Percentiles rank a stretch among this genome's conserved stretches.
phyloP scores from a whole-genome alignment of 2,797 vertebrate species.

The Notolabrus celidotus region DNA sequence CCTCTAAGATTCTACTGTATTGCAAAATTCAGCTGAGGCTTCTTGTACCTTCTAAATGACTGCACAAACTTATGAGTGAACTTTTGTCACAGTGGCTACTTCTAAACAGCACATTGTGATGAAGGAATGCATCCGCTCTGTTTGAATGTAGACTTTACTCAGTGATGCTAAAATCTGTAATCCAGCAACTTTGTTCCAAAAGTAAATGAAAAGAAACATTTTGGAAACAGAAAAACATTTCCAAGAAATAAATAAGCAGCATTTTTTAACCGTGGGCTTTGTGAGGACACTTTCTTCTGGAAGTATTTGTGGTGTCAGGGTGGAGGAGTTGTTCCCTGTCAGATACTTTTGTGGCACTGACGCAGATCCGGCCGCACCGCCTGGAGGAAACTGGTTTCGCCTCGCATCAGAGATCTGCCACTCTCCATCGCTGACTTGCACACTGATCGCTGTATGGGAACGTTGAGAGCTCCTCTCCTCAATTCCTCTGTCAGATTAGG shows the following conservation, averaged over 20 bases:
- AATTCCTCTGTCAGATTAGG: slow-evolving; percentile 54
- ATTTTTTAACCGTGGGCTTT: slow-evolving; percentile 15
- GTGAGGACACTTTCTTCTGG: slow-evolving; percentile 34
- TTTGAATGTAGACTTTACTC: neutral
- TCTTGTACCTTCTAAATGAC: slow-evolving; percentile 9
- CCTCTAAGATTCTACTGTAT: neutral
- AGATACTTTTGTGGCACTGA: slow-evolving; percentile 64
- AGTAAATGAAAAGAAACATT: neutral
- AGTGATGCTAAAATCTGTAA: neutral
- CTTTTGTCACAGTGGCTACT: neutral
- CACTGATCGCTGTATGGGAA: slow-evolving; percentile 70
- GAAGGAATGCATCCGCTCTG: neutral
- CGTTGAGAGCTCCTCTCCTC: slow-evolving; percentile 62
- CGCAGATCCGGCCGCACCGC: slow-evolving; percentile 63
- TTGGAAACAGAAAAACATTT: neutral
- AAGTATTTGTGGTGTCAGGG: slow-evolving; percentile 50
- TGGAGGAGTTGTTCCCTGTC: slow-evolving; percentile 58
- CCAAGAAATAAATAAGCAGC: neutral
- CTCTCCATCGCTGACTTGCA: slow-evolving; percentile 63
- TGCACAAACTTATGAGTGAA: neutral
- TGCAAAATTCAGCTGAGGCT: slow-evolving; percentile 12
- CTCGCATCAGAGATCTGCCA: slow-evolving; percentile 79
- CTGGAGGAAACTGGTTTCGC: slow-evolving; percentile 73
- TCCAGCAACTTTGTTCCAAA: neutral
- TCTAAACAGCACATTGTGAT: neutral